These are phyloP conservation scores for Sprattus sprattus DNA, from an alignment of 2,113 vertebrate species.

Conservation along the genomic window DNA sequence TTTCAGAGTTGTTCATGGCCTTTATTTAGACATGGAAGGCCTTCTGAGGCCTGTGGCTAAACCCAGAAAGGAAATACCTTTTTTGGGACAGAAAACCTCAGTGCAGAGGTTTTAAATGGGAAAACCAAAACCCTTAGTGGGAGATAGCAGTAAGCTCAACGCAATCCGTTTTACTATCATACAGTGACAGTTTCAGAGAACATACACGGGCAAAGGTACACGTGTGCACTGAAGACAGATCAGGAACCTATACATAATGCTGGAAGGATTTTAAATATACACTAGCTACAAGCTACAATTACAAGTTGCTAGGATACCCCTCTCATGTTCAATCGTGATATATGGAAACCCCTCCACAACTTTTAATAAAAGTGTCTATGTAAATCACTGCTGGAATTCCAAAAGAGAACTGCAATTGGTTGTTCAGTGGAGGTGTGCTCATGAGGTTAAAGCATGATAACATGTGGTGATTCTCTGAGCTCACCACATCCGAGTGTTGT, in stretches of 20 bases:
- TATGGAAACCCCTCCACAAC: background rate
- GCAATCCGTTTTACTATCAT: background rate
- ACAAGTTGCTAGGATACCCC: background rate
- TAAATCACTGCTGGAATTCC: background rate
- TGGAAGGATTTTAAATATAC: conserved; percentile 4
- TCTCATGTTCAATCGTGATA: background rate
- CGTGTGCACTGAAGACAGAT: background rate
- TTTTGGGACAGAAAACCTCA: conserved; percentile 23
- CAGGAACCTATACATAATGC: background rate
- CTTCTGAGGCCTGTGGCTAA: background rate
- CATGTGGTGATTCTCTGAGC: background rate
- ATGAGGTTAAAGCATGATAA: background rate
- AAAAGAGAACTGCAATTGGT: background rate
- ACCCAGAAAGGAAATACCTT: conserved; percentile 35
- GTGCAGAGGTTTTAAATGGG: conserved; percentile 31
- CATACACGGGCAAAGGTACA: background rate
- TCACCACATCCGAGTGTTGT: background rate
- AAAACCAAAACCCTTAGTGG: conserved; percentile 31
- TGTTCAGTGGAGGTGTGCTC: background rate
- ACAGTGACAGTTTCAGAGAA: background rate
- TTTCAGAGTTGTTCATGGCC: conserved; percentile 2
- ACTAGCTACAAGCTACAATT: background rate
- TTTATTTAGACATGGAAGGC: conserved; percentile 6
- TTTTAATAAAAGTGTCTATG: background rate
- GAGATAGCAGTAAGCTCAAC: background rate